Percentiles rank a stretch among this genome's conserved stretches.
Evolutionary conservation across 2,113 vertebrate species (phyloP).

Genomic region (Phrynocephalus versicolor): DNA sequence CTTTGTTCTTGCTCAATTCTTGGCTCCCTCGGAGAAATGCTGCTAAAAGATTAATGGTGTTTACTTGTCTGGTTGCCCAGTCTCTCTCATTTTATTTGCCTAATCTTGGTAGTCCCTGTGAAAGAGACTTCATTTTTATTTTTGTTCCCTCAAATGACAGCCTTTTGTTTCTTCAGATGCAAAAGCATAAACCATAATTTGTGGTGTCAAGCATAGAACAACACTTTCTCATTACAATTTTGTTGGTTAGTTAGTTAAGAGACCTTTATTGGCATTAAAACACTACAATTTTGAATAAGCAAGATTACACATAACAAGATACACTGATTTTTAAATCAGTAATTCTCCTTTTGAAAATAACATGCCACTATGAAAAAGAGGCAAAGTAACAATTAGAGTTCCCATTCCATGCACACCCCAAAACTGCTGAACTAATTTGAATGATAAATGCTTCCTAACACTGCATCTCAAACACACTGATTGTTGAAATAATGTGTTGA

Average conservation of each 20-base stretch:
- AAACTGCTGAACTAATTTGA: not conserved
- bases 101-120: slow-evolving; percentile 20
- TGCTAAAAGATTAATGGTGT: slow-evolving; percentile 52
- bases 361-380: slow-evolving; percentile 30
- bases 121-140: slow-evolving; percentile 27
- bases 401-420: accelerated
- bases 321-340: not conserved
- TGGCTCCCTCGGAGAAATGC: slow-evolving; percentile 24
- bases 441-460: not conserved
- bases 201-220: slow-evolving; percentile 12
- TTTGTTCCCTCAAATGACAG: not conserved
- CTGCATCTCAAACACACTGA: not conserved
- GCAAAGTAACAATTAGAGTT: not conserved
- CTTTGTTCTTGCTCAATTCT: slow-evolving; percentile 1
- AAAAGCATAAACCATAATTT: not conserved
- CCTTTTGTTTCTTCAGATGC: not conserved
- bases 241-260: no score
- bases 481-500: not conserved
- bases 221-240: not conserved
- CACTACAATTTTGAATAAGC: not conserved
- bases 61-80: slow-evolving; percentile 55
- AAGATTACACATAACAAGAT: slow-evolving; percentile 7
- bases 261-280: no score
- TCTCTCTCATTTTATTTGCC: slow-evolving; percentile 46
- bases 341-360: not conserved